These are phyloP conservation scores for Leptinotarsa haldemani DNA, from an alignment of 2,888 invertebrate genomes.

Conservation along the genomic window DNA sequence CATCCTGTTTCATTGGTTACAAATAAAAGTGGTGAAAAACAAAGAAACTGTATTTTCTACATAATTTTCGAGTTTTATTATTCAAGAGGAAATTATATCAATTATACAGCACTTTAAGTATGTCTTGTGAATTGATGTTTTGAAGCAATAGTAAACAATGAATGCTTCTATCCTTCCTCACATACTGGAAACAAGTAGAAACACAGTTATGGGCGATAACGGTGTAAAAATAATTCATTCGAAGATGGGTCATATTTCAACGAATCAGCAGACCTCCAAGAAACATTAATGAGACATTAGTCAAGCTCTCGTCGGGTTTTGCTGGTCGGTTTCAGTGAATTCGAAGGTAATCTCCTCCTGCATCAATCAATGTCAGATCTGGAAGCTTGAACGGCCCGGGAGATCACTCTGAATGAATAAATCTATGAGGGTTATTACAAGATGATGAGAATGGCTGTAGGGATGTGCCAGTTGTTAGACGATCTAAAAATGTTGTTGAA, in stretches of 20 bases:
- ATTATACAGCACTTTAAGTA: too few relatives aligned
- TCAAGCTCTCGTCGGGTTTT: constrained; percentile 38
- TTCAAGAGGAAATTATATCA: too few relatives aligned
- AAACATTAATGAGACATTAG: constrained; percentile 40
- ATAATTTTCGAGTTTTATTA: too few relatives aligned
- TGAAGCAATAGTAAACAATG: too few relatives aligned
- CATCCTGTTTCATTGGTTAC: too few relatives aligned
- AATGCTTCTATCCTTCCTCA: too few relatives aligned
- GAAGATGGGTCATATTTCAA: background rate
- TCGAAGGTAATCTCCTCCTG: constrained; percentile 51
- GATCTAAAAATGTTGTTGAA: background rate
- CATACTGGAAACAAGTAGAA: too few relatives aligned
- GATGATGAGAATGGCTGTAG: background rate
- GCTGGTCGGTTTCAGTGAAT: constrained; percentile 42
- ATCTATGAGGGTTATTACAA: constrained; percentile 22
- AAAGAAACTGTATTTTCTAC: too few relatives aligned
- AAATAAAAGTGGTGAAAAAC: too few relatives aligned
- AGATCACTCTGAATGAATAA: constrained; percentile 35
- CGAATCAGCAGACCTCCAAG: constrained; percentile 27
- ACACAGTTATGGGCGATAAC: too few relatives aligned
- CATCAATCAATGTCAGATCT: constrained; percentile 51
- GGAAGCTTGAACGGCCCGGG: constrained; percentile 10
- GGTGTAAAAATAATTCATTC: too few relatives aligned
- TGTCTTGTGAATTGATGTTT: too few relatives aligned
- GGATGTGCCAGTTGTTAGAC: background rate